Evolutionary conservation across 2,113 vertebrate species (phyloP).

Genomic region (Boulengeromyrus knoepffleri): DNA sequence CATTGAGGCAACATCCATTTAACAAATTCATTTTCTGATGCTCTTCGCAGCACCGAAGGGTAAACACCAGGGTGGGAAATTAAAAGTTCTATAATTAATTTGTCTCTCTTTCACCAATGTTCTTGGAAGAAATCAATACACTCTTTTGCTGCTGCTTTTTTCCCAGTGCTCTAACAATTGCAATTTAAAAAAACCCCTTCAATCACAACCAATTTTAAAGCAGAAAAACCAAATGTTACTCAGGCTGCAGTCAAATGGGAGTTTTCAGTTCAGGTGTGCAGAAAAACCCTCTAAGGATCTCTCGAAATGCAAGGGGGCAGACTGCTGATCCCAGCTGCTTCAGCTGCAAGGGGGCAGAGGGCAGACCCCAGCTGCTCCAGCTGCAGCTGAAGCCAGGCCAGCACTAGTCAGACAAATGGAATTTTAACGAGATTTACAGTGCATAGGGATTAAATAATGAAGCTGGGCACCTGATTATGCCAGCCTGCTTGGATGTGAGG

Average conservation of each 20-base stretch:
- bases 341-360: neutral
- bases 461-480: neutral
- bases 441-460: slow-evolving; percentile 1
- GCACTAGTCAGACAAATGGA: neutral
- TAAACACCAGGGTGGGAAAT: slow-evolving; percentile 41
- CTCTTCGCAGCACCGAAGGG: slow-evolving; percentile 25
- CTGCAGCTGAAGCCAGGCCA: neutral
- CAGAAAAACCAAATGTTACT: neutral
- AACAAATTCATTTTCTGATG: slow-evolving; percentile 36
- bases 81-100: slow-evolving; percentile 34
- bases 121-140: slow-evolving; percentile 37
- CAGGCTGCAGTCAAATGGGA: neutral
- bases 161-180: neutral
- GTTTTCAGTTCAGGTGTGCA: neutral
- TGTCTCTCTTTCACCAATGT: slow-evolving; percentile 28
- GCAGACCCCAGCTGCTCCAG: neutral
- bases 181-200: neutral
- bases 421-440: neutral
- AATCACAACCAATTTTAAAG: neutral
- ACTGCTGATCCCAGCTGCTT: neutral
- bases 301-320: neutral
- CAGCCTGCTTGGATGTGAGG: neutral
- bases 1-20: slow-evolving; percentile 37
- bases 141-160: slow-evolving; percentile 18
- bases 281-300: neutral